Base-by-base conservation (phyloP, 2,113 vertebrate species). In the Tachysurus fulvidraco region DNA sequence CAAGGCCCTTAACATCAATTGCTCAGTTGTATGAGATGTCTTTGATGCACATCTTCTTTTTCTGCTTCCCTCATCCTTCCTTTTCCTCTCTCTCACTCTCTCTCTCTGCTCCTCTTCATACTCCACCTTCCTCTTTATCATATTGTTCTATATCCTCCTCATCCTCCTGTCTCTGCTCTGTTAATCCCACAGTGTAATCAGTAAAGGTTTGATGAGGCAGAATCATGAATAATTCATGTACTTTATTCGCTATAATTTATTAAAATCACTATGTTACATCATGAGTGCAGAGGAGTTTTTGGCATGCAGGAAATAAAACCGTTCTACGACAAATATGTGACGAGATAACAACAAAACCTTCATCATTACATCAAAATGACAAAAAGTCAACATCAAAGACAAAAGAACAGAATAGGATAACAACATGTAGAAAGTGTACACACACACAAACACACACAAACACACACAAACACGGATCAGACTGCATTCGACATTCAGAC, bases 261-360 rank as follows among this genome's bases (percentile, higher is more conserved):
- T 91, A 84, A 88, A 71, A 90, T 91, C 41, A 92, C 60, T 90
- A 86, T 88, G n/a, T 91, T 87, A 87, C 91, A 92, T 67, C 84
- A 92, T 90, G 88, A 92, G 92, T 92, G 90, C 89, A 93, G 90
- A 91, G 55, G 21, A 73, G 65, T 84, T 83, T 95, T 95, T 95
- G 94, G 93, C 95, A 96, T 96, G 95, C 95, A 95, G 91, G 91
- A 89, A 91, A 92, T 90, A 88, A 59, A 84, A 86, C 91, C 92
- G 25, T 79, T 91, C 90, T 91, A 84, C 86, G 60, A 88, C 85
- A 57, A 9, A 81, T 17, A 81, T 8, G 59, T 71, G 50, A 78
- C 25, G 36, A 82, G 64, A 50, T 36, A 54, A 71, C 25, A 13
- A 85, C 74, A 69, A 52, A 52, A 69, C 5, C 5, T 9, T 50